Percentiles rank a stretch among this genome's conserved stretches.
phyloP scores from a whole-genome alignment of 2,797 vertebrate species.

The Telmatherina bonti region DNA sequence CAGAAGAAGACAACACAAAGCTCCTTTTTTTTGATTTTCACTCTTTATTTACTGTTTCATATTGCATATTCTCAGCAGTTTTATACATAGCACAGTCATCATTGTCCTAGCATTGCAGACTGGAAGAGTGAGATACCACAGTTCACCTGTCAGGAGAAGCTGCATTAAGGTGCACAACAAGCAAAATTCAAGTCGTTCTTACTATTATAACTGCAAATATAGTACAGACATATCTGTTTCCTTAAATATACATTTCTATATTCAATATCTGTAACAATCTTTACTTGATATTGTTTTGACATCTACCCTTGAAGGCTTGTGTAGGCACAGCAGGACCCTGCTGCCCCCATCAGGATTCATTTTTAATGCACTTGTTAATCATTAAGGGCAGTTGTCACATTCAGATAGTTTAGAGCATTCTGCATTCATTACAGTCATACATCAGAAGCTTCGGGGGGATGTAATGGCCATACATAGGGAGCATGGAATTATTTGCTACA shows the following conservation, averaged over 20 bases:
- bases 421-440: slow-evolving; percentile 85
- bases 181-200: slow-evolving; percentile 74
- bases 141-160: slow-evolving; percentile 65
- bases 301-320: slow-evolving; percentile 71
- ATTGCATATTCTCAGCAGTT: slow-evolving; percentile 81
- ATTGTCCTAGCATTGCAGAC: slow-evolving; percentile 69
- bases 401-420: slow-evolving; percentile 86
- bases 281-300: slow-evolving; percentile 63
- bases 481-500: slow-evolving; percentile 75
- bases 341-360: slow-evolving; percentile 52
- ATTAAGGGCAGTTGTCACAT: slow-evolving; percentile 81
- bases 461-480: slow-evolving; percentile 73
- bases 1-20: slow-evolving; percentile 8
- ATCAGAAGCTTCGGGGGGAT: slow-evolving; percentile 81
- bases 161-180: slow-evolving; percentile 78
- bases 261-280: slow-evolving; percentile 67
- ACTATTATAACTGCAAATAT: slow-evolving; percentile 71
- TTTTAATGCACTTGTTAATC: slow-evolving; percentile 91
- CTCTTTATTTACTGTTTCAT: slow-evolving; percentile 76
- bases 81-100: slow-evolving; percentile 79
- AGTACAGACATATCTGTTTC: slow-evolving; percentile 74
- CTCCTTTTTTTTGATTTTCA: slow-evolving; percentile 34
- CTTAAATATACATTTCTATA: slow-evolving; percentile 69
- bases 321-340: slow-evolving; percentile 59
- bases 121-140: slow-evolving; percentile 66